Evolutionary conservation across 1,140 invertebrate species (phyloP).

Genomic region (Drosophila nigrodunni): DNA sequence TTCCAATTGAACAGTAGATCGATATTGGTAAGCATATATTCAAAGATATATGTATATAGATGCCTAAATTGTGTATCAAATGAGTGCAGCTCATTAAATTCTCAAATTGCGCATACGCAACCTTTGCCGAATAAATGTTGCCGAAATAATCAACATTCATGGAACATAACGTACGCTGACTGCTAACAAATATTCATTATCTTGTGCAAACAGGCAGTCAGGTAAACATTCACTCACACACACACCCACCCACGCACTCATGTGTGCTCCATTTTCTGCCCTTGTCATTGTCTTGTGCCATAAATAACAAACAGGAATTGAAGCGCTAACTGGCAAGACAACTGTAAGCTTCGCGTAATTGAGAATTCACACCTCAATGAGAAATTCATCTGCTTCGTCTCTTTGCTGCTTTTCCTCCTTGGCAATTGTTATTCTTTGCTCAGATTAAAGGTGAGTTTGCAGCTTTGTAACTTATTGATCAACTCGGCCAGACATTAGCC

Average conservation of each 20-base stretch:
- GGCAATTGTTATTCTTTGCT: background rate
- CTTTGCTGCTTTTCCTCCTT: background rate
- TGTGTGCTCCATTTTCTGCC: conserved; percentile 15
- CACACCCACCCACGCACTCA: background rate
- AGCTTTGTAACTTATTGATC: conserved; percentile 3
- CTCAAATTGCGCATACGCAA: conserved; percentile 31
- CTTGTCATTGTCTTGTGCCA: conserved; percentile 17
- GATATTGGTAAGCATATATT: conserved; percentile 7
- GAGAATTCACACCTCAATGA: conserved; percentile 35
- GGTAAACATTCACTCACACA: background rate
- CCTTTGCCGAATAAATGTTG: conserved; percentile 20
- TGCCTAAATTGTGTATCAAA: background rate
- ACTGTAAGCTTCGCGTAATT: conserved; percentile 23
- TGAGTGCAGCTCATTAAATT: conserved; percentile 25
- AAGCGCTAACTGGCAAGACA: conserved; percentile 14
- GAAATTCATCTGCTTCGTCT: background rate
- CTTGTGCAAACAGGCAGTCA: conserved; percentile 34
- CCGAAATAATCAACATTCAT: conserved; percentile 25
- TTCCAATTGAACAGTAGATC: conserved; percentile 17
- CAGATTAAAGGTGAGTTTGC: conserved; percentile 13
- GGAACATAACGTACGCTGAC: conserved; percentile 37
- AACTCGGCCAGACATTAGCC: conserved; percentile 11
- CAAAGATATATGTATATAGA: too few species aligned
- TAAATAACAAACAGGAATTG: conserved; percentile 37
- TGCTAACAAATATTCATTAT: conserved; percentile 52